phyloP scores from a whole-genome alignment of 2,797 vertebrate genomes.

The Paramormyrops hopkinsi region DNA sequence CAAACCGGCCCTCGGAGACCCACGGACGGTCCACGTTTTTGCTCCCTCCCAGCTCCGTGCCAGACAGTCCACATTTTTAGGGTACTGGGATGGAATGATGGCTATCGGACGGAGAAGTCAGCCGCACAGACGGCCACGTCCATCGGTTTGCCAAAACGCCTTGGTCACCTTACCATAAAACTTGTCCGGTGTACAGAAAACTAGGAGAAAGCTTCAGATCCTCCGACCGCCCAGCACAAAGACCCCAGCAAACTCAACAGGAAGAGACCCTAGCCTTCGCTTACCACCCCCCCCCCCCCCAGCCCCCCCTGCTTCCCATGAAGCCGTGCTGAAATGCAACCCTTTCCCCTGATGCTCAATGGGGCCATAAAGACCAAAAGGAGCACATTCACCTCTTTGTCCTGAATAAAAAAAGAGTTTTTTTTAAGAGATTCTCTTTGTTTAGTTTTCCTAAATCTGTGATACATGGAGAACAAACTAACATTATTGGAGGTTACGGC shows the following conservation, averaged over 20 bases:
- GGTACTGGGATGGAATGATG: not conserved
- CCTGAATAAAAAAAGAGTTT: not conserved
- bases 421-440: not conserved
- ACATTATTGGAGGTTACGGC: not conserved
- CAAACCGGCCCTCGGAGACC: not conserved
- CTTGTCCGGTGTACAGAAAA: not conserved
- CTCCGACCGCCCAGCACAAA: not conserved
- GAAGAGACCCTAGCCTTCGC: not conserved
- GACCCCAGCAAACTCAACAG: not conserved
- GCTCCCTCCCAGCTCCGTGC: not conserved
- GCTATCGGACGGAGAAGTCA: not conserved
- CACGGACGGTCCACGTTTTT: not conserved
- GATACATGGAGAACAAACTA: not conserved
- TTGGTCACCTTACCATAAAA: slow-evolving; percentile 10
- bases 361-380: not conserved
- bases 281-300: not conserved
- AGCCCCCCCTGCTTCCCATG: not conserved
- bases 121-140: not conserved
- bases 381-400: slow-evolving; percentile 9
- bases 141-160: not conserved
- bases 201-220: not conserved
- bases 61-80: not conserved
- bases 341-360: not conserved
- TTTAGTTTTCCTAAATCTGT: slow-evolving; percentile 1
- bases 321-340: not conserved